Conservation (phyloP, 2,797 vertebrate genomes). For the Siniperca scherzeri region DNA sequence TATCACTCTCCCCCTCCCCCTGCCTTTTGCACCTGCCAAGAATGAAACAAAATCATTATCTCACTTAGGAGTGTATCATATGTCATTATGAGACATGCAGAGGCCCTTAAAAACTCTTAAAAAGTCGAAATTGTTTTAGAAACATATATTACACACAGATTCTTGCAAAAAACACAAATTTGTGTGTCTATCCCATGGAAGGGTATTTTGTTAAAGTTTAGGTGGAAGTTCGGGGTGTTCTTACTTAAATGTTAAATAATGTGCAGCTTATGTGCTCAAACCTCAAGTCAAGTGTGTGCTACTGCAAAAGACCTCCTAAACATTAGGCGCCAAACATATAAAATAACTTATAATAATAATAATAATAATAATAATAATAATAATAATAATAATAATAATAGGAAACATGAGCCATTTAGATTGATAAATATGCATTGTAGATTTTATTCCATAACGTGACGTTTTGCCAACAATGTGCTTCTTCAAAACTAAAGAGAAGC, state of each 20-base stretch:
- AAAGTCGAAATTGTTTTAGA: neutral
- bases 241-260: too few relatives aligned
- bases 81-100: neutral
- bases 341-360: too few relatives aligned
- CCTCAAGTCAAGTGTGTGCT: neutral
- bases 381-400: neutral
- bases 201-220: too few relatives aligned
- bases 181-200: neutral
- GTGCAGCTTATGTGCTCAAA: neutral
- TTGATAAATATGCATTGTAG: accelerated
- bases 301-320: neutral
- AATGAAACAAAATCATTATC: neutral
- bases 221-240: too few relatives aligned
- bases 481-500: neutral
- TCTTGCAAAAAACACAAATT: neutral
- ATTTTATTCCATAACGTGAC: neutral
- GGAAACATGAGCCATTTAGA: neutral
- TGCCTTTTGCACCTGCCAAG: slow-evolving; percentile 30
- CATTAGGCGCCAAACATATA: neutral
- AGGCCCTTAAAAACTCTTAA: neutral
- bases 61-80: neutral
- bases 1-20: neutral
- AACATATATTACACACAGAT: neutral
- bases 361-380: neutral
- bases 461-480: neutral